These are phyloP conservation scores for Thymallus thymallus DNA, from an alignment of 2,113 vertebrate species.

Conservation along the genomic window DNA sequence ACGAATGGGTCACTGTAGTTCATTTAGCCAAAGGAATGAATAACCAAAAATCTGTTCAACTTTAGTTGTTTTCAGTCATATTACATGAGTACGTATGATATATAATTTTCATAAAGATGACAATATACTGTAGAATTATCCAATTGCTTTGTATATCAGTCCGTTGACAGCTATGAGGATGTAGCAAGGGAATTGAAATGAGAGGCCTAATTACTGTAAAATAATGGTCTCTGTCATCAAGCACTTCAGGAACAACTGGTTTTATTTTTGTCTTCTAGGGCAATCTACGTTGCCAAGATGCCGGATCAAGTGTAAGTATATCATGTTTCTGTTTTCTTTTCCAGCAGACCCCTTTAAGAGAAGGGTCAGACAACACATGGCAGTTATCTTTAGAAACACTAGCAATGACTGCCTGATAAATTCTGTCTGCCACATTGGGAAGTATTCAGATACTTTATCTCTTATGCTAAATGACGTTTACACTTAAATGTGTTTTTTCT, in stretches of 20 bases:
- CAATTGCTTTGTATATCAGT: too few species aligned
- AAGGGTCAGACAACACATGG: neutral
- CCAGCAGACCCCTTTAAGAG: constrained; percentile 20
- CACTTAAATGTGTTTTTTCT: neutral
- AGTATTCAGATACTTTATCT: neutral
- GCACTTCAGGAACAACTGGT: constrained; percentile 43
- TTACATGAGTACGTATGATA: too few species aligned
- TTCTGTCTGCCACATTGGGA: too few species aligned
- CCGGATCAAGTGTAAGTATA: constrained; percentile 72
- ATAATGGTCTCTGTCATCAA: constrained; percentile 24
- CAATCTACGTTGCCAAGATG: constrained; percentile 63
- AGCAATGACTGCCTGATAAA: neutral
- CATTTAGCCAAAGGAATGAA: too few species aligned
- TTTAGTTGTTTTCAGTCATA: too few species aligned
- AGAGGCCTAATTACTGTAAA: constrained; percentile 32
- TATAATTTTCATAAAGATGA: too few species aligned
- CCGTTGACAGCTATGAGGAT: too few species aligned
- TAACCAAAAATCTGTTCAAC: too few species aligned
- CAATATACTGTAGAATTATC: too few species aligned
- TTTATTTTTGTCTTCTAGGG: constrained; percentile 71
- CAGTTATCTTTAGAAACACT: constrained; percentile 35
- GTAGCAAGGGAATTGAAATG: constrained; percentile 29
- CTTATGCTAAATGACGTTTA: neutral
- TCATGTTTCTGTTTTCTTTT: constrained; percentile 44
- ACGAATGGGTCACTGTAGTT: too few species aligned